Evolutionary conservation across 2,797 vertebrate species (phyloP), one percentile per base, ranked within the genome.

Genomic region (Eremophila alpestris): DNA sequence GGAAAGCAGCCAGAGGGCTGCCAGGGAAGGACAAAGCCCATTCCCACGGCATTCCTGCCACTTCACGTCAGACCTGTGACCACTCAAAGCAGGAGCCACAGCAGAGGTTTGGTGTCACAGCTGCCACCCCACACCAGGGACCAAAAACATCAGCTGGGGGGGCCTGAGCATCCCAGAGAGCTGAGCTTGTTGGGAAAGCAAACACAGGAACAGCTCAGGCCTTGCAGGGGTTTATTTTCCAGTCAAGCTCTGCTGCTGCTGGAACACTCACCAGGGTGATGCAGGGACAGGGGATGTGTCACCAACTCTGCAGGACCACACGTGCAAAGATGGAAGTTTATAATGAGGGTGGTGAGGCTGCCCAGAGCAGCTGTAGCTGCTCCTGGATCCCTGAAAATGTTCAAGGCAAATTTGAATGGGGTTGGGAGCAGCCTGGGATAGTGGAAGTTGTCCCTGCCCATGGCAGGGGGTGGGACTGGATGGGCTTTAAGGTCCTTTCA

Each of bases 391-490:
- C 64, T 45, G 71, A 43, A 1, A 64, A 9, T 58, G 58, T 0
- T 38, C 51, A 5, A 45, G 38, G 49, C 36, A 49, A 24, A 55
- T 30, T 0, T 85, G 71, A 54, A n/a, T 8, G 0, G 11, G 38
- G 40, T 2, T 32, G 6, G 56, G n/a, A 40, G n/a, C 36, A 63
- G 0, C 71, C 38, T 52, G 58, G 58, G 45, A 6, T 2, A 0
- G 29, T 16, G 29, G 29, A 0, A 64, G 45, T 24, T 19, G n/a
- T 30, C 32, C 36, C 48, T 75, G 36, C 22, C 21, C 17, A 5
- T 4, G 30, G 62, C 41, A 60, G 52, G 16, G n/a, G 36, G 16
- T 27, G 43, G 19, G 0, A 38, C 5, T 5, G 29, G 20, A 4
- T 26, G 56, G 2, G 21, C 5, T 77, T 56, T 40, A 26, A 43